phyloP scores from a whole-genome alignment of 2,113 vertebrate species.

The Cryptomyrus ogoouensis region DNA sequence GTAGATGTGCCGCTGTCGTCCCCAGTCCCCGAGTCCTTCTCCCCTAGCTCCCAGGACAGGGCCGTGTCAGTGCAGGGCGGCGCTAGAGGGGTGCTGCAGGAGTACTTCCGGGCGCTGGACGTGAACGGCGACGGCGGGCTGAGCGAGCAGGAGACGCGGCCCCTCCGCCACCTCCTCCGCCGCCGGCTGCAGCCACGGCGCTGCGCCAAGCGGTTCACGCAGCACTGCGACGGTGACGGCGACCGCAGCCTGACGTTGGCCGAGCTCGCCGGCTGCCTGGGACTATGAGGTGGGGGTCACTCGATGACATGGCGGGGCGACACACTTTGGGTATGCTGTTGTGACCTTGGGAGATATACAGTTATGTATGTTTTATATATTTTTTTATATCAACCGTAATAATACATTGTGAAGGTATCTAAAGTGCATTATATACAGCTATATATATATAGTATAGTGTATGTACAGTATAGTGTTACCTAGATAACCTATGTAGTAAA shows the following conservation, averaged over 20 bases:
- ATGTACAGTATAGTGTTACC: not conserved
- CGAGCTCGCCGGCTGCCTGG: slow-evolving; percentile 52
- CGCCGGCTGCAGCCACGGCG: slow-evolving; percentile 44
- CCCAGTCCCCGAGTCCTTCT: not conserved
- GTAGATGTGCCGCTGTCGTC: not conserved
- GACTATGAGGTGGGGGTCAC: slow-evolving; percentile 31
- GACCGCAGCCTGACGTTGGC: slow-evolving; percentile 46
- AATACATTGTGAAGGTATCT: not conserved
- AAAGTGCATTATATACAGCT: not conserved
- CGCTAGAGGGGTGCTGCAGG: slow-evolving; percentile 39
- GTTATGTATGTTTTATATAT: not conserved
- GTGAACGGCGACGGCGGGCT: slow-evolving; percentile 47
- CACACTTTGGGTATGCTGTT: not conserved
- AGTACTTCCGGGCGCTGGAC: slow-evolving; percentile 53
- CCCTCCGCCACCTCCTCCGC: slow-evolving; percentile 34
- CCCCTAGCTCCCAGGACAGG: not conserved
- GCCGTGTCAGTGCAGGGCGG: slow-evolving; percentile 22
- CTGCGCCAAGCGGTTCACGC: slow-evolving; percentile 53
- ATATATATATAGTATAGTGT: not conserved
- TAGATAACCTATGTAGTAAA: not conserved
- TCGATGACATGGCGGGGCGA: not conserved
- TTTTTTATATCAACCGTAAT: not conserved
- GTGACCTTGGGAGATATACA: not conserved
- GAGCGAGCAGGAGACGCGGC: slow-evolving; percentile 48
- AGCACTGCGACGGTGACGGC: slow-evolving; percentile 52